A percentile compares a stretch with the other conserved stretches of the same genome.
phyloP scores from a whole-genome alignment of 2,888 invertebrate genomes.

The Caradrina clavipalpis region DNA sequence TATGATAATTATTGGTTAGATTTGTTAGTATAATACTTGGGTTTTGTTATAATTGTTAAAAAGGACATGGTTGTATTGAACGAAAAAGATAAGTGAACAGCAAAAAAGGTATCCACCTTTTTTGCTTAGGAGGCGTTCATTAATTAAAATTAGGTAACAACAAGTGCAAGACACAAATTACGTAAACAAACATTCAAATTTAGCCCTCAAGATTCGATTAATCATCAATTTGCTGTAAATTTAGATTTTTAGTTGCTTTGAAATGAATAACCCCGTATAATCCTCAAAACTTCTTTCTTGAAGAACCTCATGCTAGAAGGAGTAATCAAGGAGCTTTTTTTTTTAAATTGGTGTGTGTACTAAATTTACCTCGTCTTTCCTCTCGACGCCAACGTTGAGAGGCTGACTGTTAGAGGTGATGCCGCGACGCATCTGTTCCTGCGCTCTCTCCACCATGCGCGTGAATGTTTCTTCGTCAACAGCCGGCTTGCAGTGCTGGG shows the following conservation, averaged over 20 bases:
- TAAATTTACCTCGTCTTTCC: slow-evolving; percentile 79
- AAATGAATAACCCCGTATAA: too few relatives aligned
- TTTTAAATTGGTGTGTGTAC: background rate
- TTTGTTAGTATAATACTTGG: background rate
- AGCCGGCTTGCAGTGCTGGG: slow-evolving; percentile 96
- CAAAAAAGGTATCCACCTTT: too few relatives aligned
- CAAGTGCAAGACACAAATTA: too few relatives aligned
- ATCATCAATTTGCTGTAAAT: too few relatives aligned
- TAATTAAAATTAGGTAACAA: too few relatives aligned
- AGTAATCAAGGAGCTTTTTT: too few relatives aligned
- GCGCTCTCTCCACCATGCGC: slow-evolving; percentile 96
- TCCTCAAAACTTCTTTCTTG: too few relatives aligned
- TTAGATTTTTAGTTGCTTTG: too few relatives aligned
- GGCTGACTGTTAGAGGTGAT: slow-evolving; percentile 79
- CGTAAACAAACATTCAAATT: too few relatives aligned
- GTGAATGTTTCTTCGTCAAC: slow-evolving; percentile 98
- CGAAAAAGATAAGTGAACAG: too few relatives aligned
- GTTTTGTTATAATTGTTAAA: background rate
- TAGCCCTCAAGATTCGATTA: too few relatives aligned
- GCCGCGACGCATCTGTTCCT: slow-evolving; percentile 94
- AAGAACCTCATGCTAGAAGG: too few relatives aligned
- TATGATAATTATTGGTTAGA: background rate
- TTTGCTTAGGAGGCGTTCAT: background rate
- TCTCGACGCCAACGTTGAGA: slow-evolving; percentile 67
- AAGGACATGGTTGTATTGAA: background rate